These are phyloP conservation scores for Semibalanus balanoides DNA, from an alignment of 1,140 invertebrate species.

Conservation along the genomic window DNA sequence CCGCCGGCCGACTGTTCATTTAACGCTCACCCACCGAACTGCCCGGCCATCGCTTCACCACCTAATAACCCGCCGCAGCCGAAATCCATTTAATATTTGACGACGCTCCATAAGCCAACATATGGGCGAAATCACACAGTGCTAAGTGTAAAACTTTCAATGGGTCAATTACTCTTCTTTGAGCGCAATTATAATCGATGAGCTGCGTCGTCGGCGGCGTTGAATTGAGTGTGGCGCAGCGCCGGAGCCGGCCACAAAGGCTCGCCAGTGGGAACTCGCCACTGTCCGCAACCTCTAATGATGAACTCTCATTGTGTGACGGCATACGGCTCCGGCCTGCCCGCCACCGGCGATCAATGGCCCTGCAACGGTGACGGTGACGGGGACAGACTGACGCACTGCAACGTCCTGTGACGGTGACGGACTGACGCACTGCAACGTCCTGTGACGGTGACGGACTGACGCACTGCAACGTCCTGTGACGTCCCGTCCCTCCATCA, in stretches of 20 bases:
- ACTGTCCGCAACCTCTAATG: neutral
- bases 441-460: no score
- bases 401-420: no score
- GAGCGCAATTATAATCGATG: conserved; percentile 2
- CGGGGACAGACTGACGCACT: no score
- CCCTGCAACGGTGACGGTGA: no score
- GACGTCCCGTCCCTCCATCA: no score
- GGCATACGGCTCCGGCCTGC: no score
- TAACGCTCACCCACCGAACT: neutral
- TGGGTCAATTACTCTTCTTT: conserved; percentile 2
- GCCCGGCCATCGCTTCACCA: neutral
- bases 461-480: no score
- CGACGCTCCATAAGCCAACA: neutral
- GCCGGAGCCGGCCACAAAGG: neutral
- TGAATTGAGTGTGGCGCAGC: neutral
- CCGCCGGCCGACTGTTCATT: neutral
- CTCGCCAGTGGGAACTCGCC: neutral
- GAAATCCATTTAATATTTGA: neutral
- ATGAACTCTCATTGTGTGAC: neutral
- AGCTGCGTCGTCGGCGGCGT: no score
- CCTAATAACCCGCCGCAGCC: neutral
- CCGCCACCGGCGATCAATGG: no score
- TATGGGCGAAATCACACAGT: neutral
- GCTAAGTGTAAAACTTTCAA: neutral
- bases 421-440: no score